phyloP scores from a whole-genome alignment of 37 sponge, comb jelly and placozoan genomes.

The Dysidea cf. avara region DNA sequence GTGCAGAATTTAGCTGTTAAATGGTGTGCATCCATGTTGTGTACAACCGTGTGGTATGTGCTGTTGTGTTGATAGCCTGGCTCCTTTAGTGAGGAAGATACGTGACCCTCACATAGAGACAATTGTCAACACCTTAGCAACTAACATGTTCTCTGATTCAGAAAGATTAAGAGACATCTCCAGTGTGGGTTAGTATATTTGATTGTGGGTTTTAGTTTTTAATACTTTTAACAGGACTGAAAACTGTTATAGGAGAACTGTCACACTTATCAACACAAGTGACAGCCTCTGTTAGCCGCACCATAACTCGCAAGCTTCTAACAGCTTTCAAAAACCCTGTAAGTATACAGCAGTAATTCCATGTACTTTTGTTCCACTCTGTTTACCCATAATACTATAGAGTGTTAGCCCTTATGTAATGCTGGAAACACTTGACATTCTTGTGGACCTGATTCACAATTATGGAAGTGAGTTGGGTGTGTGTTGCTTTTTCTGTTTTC shows the following conservation, averaged over 20 bases:
- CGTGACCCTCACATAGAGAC: constrained; percentile 82
- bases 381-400: constrained; percentile 15
- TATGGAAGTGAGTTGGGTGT: constrained; percentile 72
- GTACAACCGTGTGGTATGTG: background rate
- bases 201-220: background rate
- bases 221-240: constrained; percentile 68
- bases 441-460: constrained; percentile 84
- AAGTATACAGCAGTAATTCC: constrained; percentile 2
- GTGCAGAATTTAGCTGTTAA: constrained; percentile 99
- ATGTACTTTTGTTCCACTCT: constrained; percentile 22
- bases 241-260: constrained; percentile 92
- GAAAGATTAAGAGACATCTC: constrained; percentile 93
- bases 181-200: constrained; percentile 55
- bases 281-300: constrained; percentile 52
- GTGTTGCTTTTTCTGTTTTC: background rate
- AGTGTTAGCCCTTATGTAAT: constrained; percentile 80
- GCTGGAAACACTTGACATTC: constrained; percentile 91
- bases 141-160: constrained; percentile 83
- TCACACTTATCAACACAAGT: constrained; percentile 51
- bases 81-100: constrained; percentile 86
- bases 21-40: constrained; percentile 57
- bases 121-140: constrained; percentile 79
- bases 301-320: constrained; percentile 71
- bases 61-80: constrained; percentile 61
- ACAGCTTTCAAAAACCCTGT: constrained; percentile 66